phyloP scores from a whole-genome alignment of 2,888 invertebrate genomes.

The Macaria liturata region DNA sequence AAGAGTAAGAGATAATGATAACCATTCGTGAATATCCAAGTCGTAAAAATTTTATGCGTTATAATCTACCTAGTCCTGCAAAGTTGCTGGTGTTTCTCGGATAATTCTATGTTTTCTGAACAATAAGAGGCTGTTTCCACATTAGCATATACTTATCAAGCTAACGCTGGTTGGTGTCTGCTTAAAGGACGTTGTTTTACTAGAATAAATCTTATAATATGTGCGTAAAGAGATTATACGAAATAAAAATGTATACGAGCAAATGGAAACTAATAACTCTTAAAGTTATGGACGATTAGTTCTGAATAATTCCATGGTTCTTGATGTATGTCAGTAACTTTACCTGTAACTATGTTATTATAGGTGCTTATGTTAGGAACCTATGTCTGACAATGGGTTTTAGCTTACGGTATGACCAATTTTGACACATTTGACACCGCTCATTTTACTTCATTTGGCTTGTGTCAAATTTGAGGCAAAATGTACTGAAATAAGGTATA shows the following conservation, averaged over 20 bases:
- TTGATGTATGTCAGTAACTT: slow-evolving; percentile 18
- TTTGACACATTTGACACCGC: slow-evolving; percentile 4
- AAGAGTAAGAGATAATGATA: too few relatives aligned
- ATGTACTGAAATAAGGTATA: too few relatives aligned
- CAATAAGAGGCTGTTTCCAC: slow-evolving; percentile 6
- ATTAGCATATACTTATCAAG: not conserved
- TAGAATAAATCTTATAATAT: slow-evolving; percentile 24
- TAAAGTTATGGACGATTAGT: slow-evolving; percentile 23
- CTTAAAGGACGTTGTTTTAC: slow-evolving; percentile 28
- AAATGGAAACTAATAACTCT: slow-evolving; percentile 27
- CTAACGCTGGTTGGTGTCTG: slow-evolving; percentile 27
- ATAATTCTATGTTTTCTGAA: too few relatives aligned
- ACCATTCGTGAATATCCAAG: too few relatives aligned
- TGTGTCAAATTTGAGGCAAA: too few relatives aligned
- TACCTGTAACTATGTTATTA: slow-evolving; percentile 6
- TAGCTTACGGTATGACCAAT: slow-evolving; percentile 9
- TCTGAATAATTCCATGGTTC: slow-evolving; percentile 11
- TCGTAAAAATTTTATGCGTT: too few relatives aligned
- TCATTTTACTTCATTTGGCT: too few relatives aligned
- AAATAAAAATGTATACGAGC: slow-evolving; percentile 37
- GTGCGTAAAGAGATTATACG: slow-evolving; percentile 32
- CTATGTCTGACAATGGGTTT: slow-evolving; percentile 10
- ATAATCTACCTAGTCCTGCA: too few relatives aligned
- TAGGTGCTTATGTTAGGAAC: not conserved
- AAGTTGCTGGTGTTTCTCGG: too few relatives aligned